Conservation (phyloP, 2,797 vertebrate species). For the Oreochromis mossambicus region DNA sequence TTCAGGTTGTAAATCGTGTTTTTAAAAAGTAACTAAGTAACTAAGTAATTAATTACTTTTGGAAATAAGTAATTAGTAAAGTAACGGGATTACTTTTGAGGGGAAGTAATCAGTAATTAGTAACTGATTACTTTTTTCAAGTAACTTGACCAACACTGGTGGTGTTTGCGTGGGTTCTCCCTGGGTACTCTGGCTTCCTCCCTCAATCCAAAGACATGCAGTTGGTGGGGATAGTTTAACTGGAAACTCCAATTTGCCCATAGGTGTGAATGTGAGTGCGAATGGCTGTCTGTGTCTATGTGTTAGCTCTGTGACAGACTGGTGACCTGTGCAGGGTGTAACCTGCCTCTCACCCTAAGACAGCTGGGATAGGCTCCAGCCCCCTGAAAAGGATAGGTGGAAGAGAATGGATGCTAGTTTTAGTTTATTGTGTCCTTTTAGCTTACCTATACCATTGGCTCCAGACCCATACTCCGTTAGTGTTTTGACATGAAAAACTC, state of each 20-base stretch:
- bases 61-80: too few species aligned
- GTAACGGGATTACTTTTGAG: too few species aligned
- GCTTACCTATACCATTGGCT: neutral
- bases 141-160: too few species aligned
- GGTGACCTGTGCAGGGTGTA: neutral
- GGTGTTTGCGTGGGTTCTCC: neutral
- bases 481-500: neutral
- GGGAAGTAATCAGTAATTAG: too few species aligned
- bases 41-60: too few species aligned
- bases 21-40: too few species aligned
- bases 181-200: neutral
- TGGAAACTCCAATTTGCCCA: neutral
- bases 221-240: neutral
- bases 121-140: too few species aligned
- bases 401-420: neutral
- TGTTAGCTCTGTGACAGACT: neutral
- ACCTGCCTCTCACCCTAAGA: neutral
- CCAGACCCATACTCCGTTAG: neutral
- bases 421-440: neutral
- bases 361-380: neutral
- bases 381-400: neutral
- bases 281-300: neutral
- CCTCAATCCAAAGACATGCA: neutral
- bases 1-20: too few species aligned
- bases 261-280: neutral